Evolutionary conservation across 2,888 invertebrate species (phyloP).

Genomic region (Erannis defoliaria): DNA sequence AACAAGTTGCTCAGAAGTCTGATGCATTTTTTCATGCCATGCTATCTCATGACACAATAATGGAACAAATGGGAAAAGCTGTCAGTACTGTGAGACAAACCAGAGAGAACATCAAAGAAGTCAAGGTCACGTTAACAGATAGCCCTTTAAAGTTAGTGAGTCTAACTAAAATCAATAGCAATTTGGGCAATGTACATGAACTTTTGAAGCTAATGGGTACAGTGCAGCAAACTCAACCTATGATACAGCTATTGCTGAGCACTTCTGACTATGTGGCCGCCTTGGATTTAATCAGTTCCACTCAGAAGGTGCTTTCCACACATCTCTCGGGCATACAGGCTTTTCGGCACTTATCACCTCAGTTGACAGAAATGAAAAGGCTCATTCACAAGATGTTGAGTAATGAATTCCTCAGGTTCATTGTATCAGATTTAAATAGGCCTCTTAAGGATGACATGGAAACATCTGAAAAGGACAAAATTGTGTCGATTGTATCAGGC

Average conservation of each 20-base stretch:
- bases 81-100: slow-evolving; percentile 91
- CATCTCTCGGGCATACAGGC: slow-evolving; percentile 97
- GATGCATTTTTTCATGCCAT: slow-evolving; percentile 99
- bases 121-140: slow-evolving; percentile 92
- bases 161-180: slow-evolving; percentile 88
- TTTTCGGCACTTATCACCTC: slow-evolving; percentile 97
- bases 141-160: slow-evolving; percentile 93
- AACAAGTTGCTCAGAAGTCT: slow-evolving; percentile 97
- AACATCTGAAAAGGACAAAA: slow-evolving; percentile 93
- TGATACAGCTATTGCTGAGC: slow-evolving; percentile 96
- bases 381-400: slow-evolving; percentile 98
- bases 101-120: slow-evolving; percentile 90
- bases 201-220: slow-evolving; percentile 96
- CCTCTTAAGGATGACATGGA: slow-evolving; percentile 87
- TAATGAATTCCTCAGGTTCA: slow-evolving; percentile 97
- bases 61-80: slow-evolving; percentile 96
- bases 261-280: slow-evolving; percentile 99
- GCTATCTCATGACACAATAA: slow-evolving; percentile 98
- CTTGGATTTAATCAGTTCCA: slow-evolving; percentile 97
- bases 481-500: slow-evolving; percentile 95
- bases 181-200: slow-evolving; percentile 89
- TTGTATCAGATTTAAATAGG: slow-evolving; percentile 96
- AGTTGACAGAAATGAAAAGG: slow-evolving; percentile 97
- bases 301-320: slow-evolving; percentile 96
- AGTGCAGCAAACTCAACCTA: slow-evolving; percentile 99